phyloP scores from a whole-genome alignment of 2,888 invertebrate species.

The Scelioninae gen. 1 region DNA sequence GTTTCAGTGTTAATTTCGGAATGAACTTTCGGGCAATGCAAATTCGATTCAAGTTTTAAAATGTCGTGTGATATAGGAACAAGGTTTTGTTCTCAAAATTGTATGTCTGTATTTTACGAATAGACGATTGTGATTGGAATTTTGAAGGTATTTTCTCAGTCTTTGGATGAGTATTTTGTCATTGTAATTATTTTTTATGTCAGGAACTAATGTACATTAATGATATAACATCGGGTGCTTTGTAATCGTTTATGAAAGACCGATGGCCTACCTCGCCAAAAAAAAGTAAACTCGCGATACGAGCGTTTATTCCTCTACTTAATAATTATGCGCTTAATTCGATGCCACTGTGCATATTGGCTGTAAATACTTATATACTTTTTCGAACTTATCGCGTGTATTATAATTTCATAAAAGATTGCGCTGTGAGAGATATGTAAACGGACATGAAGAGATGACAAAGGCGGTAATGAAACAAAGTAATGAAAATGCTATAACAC shows the following conservation, averaged over 20 bases:
- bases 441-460: slow-evolving; percentile 22
- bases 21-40: slow-evolving; percentile 42
- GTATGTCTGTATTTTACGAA: slow-evolving; percentile 31
- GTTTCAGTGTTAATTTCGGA: slow-evolving; percentile 57
- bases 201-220: slow-evolving; percentile 53
- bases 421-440: slow-evolving; percentile 60
- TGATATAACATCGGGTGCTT: slow-evolving; percentile 65
- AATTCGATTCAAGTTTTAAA: slow-evolving; percentile 40
- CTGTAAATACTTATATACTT: slow-evolving; percentile 69
- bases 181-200: slow-evolving; percentile 55
- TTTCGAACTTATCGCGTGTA: slow-evolving; percentile 68
- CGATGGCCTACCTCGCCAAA: slow-evolving; percentile 81
- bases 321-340: slow-evolving; percentile 75
- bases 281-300: slow-evolving; percentile 73
- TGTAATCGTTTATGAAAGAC: slow-evolving; percentile 73
- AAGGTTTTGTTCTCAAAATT: slow-evolving; percentile 40
- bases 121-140: slow-evolving; percentile 52
- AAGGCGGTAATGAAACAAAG: slow-evolving; percentile 27
- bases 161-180: slow-evolving; percentile 44
- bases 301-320: slow-evolving; percentile 75
- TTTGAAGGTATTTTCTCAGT: slow-evolving; percentile 42
- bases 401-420: slow-evolving; percentile 67
- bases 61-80: slow-evolving; percentile 42
- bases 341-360: slow-evolving; percentile 70
- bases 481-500: slow-evolving; percentile 22